Conservation (phyloP, 2,888 invertebrate genomes). For the Homarus gammarus region DNA sequence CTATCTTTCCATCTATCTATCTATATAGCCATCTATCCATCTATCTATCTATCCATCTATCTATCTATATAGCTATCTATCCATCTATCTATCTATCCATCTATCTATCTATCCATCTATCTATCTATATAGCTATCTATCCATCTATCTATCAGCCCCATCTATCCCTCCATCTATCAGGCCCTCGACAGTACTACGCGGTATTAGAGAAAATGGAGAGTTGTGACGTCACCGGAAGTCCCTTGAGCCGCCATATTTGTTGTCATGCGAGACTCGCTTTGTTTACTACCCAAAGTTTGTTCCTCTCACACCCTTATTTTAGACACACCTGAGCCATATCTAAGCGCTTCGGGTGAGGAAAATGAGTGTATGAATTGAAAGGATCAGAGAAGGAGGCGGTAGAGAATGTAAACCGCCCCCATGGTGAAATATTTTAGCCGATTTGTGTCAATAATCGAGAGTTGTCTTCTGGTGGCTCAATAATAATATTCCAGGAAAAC, state of each 20-base stretch:
- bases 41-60: too few species aligned
- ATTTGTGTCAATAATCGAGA: background rate
- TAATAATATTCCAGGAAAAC: too few species aligned
- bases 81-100: too few species aligned
- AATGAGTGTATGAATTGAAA: background rate
- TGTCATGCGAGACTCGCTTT: constrained; percentile 55
- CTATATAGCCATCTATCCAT: too few species aligned
- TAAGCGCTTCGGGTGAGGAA: background rate
- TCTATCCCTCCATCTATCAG: too few species aligned
- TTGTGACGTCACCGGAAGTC: constrained; percentile 59
- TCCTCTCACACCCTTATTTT: background rate
- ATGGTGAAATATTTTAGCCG: background rate
- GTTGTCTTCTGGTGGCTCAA: too few species aligned
- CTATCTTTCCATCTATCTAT: too few species aligned
- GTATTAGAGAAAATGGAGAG: constrained; percentile 18
- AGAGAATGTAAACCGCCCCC: background rate
- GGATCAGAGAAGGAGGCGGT: background rate
- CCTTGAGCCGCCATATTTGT: constrained; percentile 60
- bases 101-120: too few species aligned
- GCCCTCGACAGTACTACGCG: too few species aligned
- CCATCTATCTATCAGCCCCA: too few species aligned
- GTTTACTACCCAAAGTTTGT: constrained; percentile 32
- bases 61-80: too few species aligned
- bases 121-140: too few species aligned
- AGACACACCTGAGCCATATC: background rate